Base-by-base conservation (phyloP, 2,113 vertebrate species). In the Percina caprodes region DNA sequence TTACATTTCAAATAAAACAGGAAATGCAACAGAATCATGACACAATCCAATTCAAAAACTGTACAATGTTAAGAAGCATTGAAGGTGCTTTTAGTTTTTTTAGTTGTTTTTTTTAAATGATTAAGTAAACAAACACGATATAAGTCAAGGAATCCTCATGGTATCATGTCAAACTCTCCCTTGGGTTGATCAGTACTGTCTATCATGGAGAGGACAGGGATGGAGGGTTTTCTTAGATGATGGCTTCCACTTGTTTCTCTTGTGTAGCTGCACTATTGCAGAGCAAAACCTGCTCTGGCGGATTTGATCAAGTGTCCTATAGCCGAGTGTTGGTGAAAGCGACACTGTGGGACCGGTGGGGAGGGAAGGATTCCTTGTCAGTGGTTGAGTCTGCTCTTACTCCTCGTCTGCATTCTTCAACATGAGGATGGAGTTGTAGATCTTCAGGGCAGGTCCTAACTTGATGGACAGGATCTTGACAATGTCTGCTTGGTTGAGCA, bases 391-490 rank as follows among this genome's bases (percentile, higher is more conserved):
- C 30, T 0, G 3, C 13, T 51, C 67, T 84, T 86, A 95, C 79
- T 94, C 96, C 79, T 97, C 96, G 14, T 97, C 96, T 0, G 96
- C 95, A 13, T 96, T 96, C 89, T 97, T 97, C 89, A 98, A 94
- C 96, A 97, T 97, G 69, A 97, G 95, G 80, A 98, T 98, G 80
- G 97, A 96, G 16, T 97, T 98, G 92, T 96, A 98, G 82, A 98
- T 97, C 93, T 98, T 99, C 77, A 98, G 93, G 30, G 97, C 97
- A 3, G 97, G 97, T 13, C 97, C 97, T 65, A 98, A 93, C 84
- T 99, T 97, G 91, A 98, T 96, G 74, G 95, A 95, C 78, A 99
- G 95, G 71, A 99, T 98, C 94, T 98, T 97, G 56, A 98, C 95
- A 0, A 97, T 96, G 94, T 99, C 98, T 0, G 82, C 92, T 87